Evolutionary conservation across 2,113 vertebrate genomes (phyloP).

Genomic region (Epinephelus lanceolatus): DNA sequence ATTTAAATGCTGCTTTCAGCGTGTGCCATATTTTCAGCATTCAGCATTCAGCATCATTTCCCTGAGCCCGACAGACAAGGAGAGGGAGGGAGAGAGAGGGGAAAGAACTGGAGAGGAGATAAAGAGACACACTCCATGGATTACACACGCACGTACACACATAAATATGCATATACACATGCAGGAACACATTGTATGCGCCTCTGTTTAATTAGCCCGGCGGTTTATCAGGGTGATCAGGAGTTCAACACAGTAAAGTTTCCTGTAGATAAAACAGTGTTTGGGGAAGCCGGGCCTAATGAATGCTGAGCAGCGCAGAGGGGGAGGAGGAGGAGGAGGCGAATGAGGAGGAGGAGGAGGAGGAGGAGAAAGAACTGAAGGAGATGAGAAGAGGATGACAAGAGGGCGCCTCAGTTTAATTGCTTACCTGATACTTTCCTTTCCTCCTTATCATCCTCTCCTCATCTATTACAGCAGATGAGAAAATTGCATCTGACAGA

Average conservation of each 20-base stretch:
- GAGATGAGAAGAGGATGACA: slow-evolving; percentile 64
- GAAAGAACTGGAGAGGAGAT: slow-evolving; percentile 72
- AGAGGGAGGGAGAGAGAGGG: slow-evolving; percentile 14
- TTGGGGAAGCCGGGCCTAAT: slow-evolving; percentile 67
- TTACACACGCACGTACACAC: slow-evolving; percentile 76
- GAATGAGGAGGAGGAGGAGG: slow-evolving; percentile 42
- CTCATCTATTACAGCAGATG: slow-evolving; percentile 63
- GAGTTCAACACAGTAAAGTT: slow-evolving; percentile 81
- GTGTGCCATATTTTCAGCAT: slow-evolving; percentile 79
- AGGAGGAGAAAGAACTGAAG: slow-evolving; percentile 45
- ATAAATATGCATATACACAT: slow-evolving; percentile 69
- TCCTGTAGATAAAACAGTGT: slow-evolving; percentile 79
- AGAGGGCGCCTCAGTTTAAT: slow-evolving; percentile 77
- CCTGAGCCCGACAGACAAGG: slow-evolving; percentile 79
- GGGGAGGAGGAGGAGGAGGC: slow-evolving; percentile 33
- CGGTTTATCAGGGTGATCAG: slow-evolving; percentile 82
- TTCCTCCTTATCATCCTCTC: slow-evolving; percentile 65
- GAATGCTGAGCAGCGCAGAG: slow-evolving; percentile 66
- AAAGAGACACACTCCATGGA: slow-evolving; percentile 79
- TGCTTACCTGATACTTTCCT: slow-evolving; percentile 78
- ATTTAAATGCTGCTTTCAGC: slow-evolving; percentile 83
- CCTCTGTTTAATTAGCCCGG: slow-evolving; percentile 83
- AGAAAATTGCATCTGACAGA: slow-evolving; percentile 68
- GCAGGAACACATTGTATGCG: slow-evolving; percentile 73
- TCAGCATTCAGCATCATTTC: slow-evolving; percentile 79